phyloP scores from a whole-genome alignment of 2,113 vertebrate genomes.

The Atherinomorus stipes region DNA sequence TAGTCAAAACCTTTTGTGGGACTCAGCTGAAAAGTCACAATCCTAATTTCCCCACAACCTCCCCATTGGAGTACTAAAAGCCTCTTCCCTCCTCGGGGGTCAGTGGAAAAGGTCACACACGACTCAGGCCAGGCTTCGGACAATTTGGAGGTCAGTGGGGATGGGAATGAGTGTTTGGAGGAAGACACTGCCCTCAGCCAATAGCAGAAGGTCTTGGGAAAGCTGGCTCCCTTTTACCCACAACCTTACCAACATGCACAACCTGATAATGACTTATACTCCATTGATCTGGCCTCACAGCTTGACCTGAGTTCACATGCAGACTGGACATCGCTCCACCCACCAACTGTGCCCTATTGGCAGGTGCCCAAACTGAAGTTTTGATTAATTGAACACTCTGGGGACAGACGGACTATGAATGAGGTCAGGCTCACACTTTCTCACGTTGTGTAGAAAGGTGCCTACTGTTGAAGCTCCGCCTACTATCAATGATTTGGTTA shows the following conservation, averaged over 20 bases:
- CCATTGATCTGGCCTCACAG: slow-evolving; percentile 76
- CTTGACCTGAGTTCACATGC: slow-evolving; percentile 55
- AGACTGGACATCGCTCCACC: slow-evolving; percentile 46
- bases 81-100: slow-evolving; percentile 62
- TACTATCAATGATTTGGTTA: slow-evolving; percentile 14
- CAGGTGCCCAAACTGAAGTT: slow-evolving; percentile 65
- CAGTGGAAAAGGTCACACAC: slow-evolving; percentile 76
- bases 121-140: slow-evolving; percentile 72
- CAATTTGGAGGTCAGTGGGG: slow-evolving; percentile 77
- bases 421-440: slow-evolving; percentile 49
- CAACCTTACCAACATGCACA: slow-evolving; percentile 65
- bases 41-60: slow-evolving; percentile 44
- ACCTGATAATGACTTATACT: slow-evolving; percentile 76
- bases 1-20: slow-evolving; percentile 44
- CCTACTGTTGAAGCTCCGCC: background rate
- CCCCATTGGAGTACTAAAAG: slow-evolving; percentile 57
- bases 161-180: slow-evolving; percentile 54
- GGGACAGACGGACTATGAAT: slow-evolving; percentile 43
- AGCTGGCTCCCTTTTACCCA: slow-evolving; percentile 56
- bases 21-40: slow-evolving; percentile 34
- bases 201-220: slow-evolving; percentile 46
- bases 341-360: slow-evolving; percentile 60
- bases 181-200: slow-evolving; percentile 51
- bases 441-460: slow-evolving; percentile 59
- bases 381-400: slow-evolving; percentile 63